Conservation (phyloP, 2,113 vertebrate species). For the Cisticola juncidis region DNA sequence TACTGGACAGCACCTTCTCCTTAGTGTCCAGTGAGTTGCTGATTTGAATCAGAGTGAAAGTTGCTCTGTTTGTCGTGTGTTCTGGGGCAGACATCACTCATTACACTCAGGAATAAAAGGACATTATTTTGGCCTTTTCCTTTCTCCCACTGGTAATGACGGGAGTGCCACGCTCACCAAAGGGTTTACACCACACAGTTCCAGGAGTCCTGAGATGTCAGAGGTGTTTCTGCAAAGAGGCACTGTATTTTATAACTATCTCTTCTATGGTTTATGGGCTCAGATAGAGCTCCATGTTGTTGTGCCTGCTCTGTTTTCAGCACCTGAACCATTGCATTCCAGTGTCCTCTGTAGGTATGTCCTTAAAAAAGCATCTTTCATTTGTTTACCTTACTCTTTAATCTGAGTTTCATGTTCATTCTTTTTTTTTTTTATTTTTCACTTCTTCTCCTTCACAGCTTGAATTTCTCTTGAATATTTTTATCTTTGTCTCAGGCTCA, state of each 20-base stretch:
- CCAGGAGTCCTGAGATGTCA: background rate
- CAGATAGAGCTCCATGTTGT: background rate
- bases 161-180: background rate
- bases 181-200: background rate
- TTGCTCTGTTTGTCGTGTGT: background rate
- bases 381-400: background rate
- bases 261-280: background rate
- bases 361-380: background rate
- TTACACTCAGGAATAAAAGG: background rate
- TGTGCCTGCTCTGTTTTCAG: background rate
- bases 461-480: background rate
- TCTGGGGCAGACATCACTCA: background rate
- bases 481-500: background rate
- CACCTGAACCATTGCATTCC: background rate
- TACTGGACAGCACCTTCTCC: background rate
- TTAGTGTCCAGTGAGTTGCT: background rate
- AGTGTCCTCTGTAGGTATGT: background rate
- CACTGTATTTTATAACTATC: background rate
- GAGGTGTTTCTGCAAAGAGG: background rate
- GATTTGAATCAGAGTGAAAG: background rate
- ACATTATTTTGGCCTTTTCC: background rate
- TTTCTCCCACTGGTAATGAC: background rate
- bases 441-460: background rate
- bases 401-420: background rate
- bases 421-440: background rate